Percentiles rank a stretch among this genome's conserved stretches.
These are phyloP conservation scores for Grantiella picta DNA, from an alignment of 2,113 vertebrate genomes.

Conservation along the genomic window DNA sequence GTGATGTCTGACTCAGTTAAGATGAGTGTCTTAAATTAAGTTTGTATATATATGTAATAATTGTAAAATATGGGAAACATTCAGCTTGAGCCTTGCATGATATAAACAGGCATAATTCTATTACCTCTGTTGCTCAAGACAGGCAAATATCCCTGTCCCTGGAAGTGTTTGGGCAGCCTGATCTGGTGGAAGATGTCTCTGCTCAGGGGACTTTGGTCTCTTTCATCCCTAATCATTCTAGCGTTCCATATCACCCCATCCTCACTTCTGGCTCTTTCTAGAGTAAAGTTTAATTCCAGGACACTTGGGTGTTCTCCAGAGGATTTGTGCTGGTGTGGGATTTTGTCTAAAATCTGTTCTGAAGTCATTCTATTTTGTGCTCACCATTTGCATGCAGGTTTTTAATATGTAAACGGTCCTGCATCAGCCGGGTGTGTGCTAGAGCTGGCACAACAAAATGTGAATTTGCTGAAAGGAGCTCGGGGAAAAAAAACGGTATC, in stretches of 20 bases:
- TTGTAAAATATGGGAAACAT: not conserved
- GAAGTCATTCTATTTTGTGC: not conserved
- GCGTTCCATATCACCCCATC: not conserved
- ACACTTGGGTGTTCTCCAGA: not conserved
- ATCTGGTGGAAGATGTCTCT: not conserved
- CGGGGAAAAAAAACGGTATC: not conserved
- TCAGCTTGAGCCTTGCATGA: not conserved
- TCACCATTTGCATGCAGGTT: not conserved
- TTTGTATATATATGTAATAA: too few species aligned
- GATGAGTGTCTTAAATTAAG: not conserved
- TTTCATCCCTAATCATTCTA: not conserved
- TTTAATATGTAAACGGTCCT: not conserved
- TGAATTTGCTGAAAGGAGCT: not conserved
- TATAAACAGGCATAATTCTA: not conserved
- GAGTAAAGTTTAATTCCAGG: not conserved
- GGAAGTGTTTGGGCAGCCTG: not conserved
- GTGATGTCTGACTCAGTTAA: not conserved
- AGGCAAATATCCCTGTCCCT: not conserved
- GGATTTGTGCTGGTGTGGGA: not conserved
- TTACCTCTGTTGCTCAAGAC: not conserved
- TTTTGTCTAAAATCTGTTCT: not conserved
- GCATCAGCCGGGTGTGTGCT: not conserved
- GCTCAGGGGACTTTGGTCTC: not conserved
- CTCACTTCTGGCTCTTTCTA: not conserved
- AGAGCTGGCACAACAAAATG: slow-evolving; percentile 1